Conservation (phyloP, 2,797 vertebrate genomes). For the Urophycis tenuis region DNA sequence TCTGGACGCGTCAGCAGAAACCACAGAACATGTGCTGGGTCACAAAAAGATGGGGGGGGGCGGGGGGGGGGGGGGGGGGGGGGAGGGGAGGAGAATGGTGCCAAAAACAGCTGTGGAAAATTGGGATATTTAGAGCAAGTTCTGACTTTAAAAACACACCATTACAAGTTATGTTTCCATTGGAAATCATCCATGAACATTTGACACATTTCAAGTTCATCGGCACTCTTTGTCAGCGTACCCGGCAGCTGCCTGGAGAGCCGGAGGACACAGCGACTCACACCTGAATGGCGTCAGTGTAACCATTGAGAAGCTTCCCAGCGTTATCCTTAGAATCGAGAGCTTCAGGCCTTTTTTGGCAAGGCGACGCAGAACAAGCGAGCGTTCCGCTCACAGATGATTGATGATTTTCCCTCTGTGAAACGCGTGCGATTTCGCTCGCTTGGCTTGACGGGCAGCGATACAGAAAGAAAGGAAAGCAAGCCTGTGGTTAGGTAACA, state of each 20-base stretch:
- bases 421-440: too few relatives aligned
- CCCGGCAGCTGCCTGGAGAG: background rate
- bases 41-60: background rate
- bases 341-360: background rate
- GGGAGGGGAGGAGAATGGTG: background rate
- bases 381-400: too few relatives aligned
- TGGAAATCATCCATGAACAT: background rate
- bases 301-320: background rate
- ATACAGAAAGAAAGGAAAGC: too few relatives aligned
- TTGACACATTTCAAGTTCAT: background rate
- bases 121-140: background rate
- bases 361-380: background rate
- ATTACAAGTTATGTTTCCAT: background rate
- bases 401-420: too few relatives aligned
- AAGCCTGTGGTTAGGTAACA: too few relatives aligned
- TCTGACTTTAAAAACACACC: background rate
- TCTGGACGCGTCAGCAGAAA: too few relatives aligned
- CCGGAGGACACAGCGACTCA: background rate
- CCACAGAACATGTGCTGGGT: too few relatives aligned
- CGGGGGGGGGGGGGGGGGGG: too few relatives aligned
- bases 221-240: background rate
- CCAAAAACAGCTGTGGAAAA: background rate
- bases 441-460: too few relatives aligned
- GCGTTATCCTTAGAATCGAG: background rate
- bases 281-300: background rate